These are phyloP conservation scores for Lasioglossum zephyrum DNA, from an alignment of 2,888 invertebrate genomes.

Conservation along the genomic window DNA sequence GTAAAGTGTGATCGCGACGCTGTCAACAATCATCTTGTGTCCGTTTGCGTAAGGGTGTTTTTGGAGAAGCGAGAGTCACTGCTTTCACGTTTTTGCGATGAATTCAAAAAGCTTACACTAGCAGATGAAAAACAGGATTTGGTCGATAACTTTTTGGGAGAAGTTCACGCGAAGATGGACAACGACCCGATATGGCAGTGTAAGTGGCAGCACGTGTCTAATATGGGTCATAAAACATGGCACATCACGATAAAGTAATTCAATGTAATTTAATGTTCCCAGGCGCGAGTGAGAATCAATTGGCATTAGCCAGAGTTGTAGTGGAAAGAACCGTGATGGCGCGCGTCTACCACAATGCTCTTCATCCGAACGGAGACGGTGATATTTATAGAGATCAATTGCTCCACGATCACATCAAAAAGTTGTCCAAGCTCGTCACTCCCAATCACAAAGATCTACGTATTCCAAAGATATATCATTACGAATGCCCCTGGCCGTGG, in stretches of 20 bases:
- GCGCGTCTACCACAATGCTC: constrained; percentile 94
- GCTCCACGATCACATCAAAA: constrained; percentile 94
- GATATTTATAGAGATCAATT: constrained; percentile 96
- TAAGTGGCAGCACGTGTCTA: constrained; percentile 75
- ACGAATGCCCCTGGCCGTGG: constrained; percentile 98
- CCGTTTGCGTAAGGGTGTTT: constrained; percentile 92
- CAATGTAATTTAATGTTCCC: constrained; percentile 36
- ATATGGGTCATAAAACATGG: not conserved
- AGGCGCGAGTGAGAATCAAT: constrained; percentile 90
- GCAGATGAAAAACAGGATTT: constrained; percentile 97
- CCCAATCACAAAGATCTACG: constrained; percentile 92
- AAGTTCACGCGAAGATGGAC: constrained; percentile 89
- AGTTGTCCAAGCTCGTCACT: constrained; percentile 90
- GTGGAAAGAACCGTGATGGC: constrained; percentile 97
- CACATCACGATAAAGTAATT: not conserved
- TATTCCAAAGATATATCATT: constrained; percentile 93
- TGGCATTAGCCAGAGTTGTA: constrained; percentile 91
- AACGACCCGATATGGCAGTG: constrained; percentile 91
- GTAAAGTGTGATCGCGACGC: constrained; percentile 89
- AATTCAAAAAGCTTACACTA: constrained; percentile 91
- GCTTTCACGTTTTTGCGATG: constrained; percentile 90
- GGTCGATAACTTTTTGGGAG: constrained; percentile 92
- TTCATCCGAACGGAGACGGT: constrained; percentile 98
- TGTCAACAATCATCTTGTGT: constrained; percentile 90
- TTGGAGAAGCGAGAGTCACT: constrained; percentile 91